Base-by-base conservation (phyloP, 2,797 vertebrate species). In the Falco cherrug region DNA sequence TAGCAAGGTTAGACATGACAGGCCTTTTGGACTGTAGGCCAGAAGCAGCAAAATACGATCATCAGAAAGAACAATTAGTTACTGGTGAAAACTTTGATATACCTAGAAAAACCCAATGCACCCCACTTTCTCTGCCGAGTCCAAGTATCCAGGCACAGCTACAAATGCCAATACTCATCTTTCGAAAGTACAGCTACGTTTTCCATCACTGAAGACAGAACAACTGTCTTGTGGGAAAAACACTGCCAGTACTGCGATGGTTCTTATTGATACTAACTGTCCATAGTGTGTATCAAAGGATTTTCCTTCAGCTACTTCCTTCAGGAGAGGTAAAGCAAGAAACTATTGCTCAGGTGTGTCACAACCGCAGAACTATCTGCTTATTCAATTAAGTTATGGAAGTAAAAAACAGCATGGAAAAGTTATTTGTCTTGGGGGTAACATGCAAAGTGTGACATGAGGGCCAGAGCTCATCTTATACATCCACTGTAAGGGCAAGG, bases 221-320 rank as follows among this genome's bases (percentile, higher is more conserved):
- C 22, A 61, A 59, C 22, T 20, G 24, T 7, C 37, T 5, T 31
- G 12, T 6, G 14, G 28, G 35, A 25, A 73, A 76, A 92, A 65
- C 5, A 56, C 57, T 22, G 45, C 5, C 43, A 10, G 2, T 14
- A 67, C 39, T 2, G 4, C 0, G 1, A 2, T 7, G 9, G 24
- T 51, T 87, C 69, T 31, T 59, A 53, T 0, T 6, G 4, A 35
- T n/a, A 64, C 25, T 24, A 18, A 15, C 13, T 45, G 67, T 60
- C 5, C 0, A 0, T 8, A 33, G 18, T 3, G 7, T 16, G 0
- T 13, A 79, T 11, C 33, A 39, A 59, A 71, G n/a, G 28, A 57
- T 2, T 61, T 35, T 79, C 29, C 54, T 73, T 69, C 33, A 41
- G 37, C n/a, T 68, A 4, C 24, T 92, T 80, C 13, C 63, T 87